These are phyloP conservation scores for Craniophora ligustri DNA, from an alignment of 2,888 invertebrate genomes.

Conservation along the genomic window DNA sequence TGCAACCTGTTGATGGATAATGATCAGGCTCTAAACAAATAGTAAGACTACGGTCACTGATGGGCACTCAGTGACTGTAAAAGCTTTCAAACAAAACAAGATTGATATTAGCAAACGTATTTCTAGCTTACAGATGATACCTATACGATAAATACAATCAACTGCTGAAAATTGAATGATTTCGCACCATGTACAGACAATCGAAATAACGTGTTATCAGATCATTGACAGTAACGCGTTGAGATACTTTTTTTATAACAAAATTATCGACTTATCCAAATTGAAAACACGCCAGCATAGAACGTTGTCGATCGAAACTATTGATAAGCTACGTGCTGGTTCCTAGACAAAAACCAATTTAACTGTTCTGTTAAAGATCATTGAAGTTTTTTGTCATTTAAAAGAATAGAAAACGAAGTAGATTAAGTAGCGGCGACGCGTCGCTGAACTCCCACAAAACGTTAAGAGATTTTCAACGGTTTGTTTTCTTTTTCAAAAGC, in stretches of 20 bases:
- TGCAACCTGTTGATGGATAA: constrained; percentile 86
- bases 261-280: constrained; percentile 62
- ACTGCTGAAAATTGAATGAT: constrained; percentile 29
- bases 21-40: constrained; percentile 86
- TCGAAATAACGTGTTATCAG: constrained; percentile 44
- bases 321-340: constrained; percentile 66
- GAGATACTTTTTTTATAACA: constrained; percentile 44
- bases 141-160: constrained; percentile 23
- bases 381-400: constrained; percentile 76
- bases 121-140: constrained; percentile 27
- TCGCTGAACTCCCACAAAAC: constrained; percentile 80
- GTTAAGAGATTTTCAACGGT: constrained; percentile 83
- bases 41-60: constrained; percentile 71
- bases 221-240: constrained; percentile 48
- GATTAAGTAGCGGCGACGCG: constrained; percentile 72
- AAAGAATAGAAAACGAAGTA: constrained; percentile 71
- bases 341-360: constrained; percentile 79
- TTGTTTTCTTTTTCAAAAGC: constrained; percentile 80
- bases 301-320: constrained; percentile 68
- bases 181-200: constrained; percentile 29
- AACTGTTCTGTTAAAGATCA: constrained; percentile 80
- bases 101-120: constrained; percentile 54
- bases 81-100: constrained; percentile 59
- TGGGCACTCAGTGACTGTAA: constrained; percentile 57
- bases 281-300: constrained; percentile 61